Evolutionary conservation across 2,797 vertebrate genomes (phyloP).

Genomic region (Fistularia tabacaria): DNA sequence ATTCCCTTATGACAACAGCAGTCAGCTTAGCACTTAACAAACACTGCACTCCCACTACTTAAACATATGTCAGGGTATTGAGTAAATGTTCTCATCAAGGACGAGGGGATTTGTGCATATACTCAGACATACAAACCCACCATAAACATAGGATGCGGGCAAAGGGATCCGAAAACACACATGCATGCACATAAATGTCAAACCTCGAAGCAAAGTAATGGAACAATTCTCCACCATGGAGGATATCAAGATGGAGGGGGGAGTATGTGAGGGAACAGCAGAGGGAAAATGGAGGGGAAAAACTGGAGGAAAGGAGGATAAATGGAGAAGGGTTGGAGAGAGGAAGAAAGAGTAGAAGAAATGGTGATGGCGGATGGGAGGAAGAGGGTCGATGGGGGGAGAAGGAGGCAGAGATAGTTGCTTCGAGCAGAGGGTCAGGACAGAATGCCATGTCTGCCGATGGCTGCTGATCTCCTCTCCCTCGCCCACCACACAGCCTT

Average conservation of each 20-base stretch:
- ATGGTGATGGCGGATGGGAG: not conserved
- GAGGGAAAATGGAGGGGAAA: not conserved
- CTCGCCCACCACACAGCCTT: conserved; percentile 59
- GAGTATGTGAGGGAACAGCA: too few relatives aligned
- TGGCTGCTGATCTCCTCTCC: conserved; percentile 55
- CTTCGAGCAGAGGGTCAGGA: conserved; percentile 20
- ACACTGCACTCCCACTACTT: conserved; percentile 48
- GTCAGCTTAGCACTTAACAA: conserved; percentile 59
- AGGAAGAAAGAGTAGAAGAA: not conserved
- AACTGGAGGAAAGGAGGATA: not conserved
- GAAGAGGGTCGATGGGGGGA: not conserved
- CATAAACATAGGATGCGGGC: conserved; percentile 11
- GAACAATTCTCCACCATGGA: not conserved
- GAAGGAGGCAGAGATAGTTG: conserved; percentile 9
- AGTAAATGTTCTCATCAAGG: conserved; percentile 54
- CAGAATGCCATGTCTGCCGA: conserved; percentile 48
- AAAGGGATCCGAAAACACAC: conserved; percentile 10
- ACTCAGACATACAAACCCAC: conserved; percentile 25
- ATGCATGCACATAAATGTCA: not conserved
- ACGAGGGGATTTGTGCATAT: conserved; percentile 21
- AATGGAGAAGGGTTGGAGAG: not conserved
- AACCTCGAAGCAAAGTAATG: conserved; percentile 27
- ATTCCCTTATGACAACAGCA: conserved; percentile 64
- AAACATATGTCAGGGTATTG: conserved; percentile 54
- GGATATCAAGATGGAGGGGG: conserved; percentile 10